Evolutionary conservation across 2,888 invertebrate genomes (phyloP), one percentile per base, ranked within the genome.

Genomic region (Nomada flava): DNA sequence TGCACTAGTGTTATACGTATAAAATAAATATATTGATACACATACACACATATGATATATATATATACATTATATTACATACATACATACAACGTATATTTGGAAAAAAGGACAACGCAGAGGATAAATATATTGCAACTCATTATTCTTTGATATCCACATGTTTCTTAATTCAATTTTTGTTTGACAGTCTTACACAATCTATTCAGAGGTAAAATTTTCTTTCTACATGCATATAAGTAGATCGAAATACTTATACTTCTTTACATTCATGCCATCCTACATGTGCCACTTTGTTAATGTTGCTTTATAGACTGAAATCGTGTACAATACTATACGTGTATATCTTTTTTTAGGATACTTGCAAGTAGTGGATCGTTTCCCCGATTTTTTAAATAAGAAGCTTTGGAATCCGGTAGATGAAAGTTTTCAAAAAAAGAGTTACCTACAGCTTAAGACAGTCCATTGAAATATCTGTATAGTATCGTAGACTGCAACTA

Each of bases 151-250:
- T 76, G 44, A 79, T 79, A 73, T 67, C 62, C 77, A 71, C 69
- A 74, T 79, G 71, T 86, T 60, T 83, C 78, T 87, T 85, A 87
- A 85, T 77, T 85, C 76, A 76, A 65, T 76, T 78, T 91, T 90
- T 88, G 89, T 91, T 92, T 89, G 86, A 88, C 92, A 92, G 91
- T 91, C 89, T 90, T 92, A 86, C 91, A 92, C 89, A 92, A 90
- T 90, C 90, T 92, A 85, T 91, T 91, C 88, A 89, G 91, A 92
- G 92, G 92, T 92, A 92, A 92, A 89, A 82, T 79, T 85, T 87
- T 81, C 70, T 82, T 78, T 72, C 71, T 86, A 86, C 77, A 88
- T 86, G 80, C 88, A 88, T 74, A 67, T 75, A 89, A 88, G 88
- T 89, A 88, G 85, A 78, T 72, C 64, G 42, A 63, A 55, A 69